Evolutionary conservation across 2,113 vertebrate genomes (phyloP), one percentile per base, ranked within the genome.

Genomic region (Pygoscelis adeliae): DNA sequence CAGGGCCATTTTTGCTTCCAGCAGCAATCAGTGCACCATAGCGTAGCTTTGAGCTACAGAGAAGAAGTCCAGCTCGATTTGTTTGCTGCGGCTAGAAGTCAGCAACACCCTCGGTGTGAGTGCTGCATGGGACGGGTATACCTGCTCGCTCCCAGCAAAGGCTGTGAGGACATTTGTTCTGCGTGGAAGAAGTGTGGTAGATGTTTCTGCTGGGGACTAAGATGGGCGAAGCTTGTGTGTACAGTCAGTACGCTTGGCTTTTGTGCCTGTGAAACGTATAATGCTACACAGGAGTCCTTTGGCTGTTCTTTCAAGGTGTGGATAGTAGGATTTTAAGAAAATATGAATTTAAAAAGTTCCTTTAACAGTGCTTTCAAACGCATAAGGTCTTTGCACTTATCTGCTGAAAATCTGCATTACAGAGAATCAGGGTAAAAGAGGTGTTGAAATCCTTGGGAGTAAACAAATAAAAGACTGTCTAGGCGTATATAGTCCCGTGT

Each of bases 371-470:
- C 36, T 78, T 94, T 91, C 50, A 67, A 38, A 49, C 0, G 4
- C 40, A 36, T 74, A 25, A 63, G 6, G 9, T 49, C 38, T 93
- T 59, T 49, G 15, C 26, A 16, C 9, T 69, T 74, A 40, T 20
- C 38, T 84, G 23, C 44, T 94, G 59, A 70, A 96, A 93, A 83
- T 76, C 32, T 52, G 30, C 38, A 38, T 49, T 89, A 8, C 14
- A 61, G 66, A 67, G 17, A 86, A 32, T 50, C 5, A 17, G 14
- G 23, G 46, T 63, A 47, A 83, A 84, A 70, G 23, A 59, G 46
- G 50, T 71, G 59, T 58, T 73, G 82, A 88, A 95, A 47, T 94
- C 52, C 36, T 67, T 83, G 49, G 21, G 44, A 86, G 59, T 77
- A 70, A 91, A 83, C 34, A 79, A 85, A 61, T 63, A 26, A 34